Percentiles rank a stretch among this genome's conserved stretches.
phyloP scores from a whole-genome alignment of 2,888 invertebrate species.

The Cheiracanthium punctorium region DNA sequence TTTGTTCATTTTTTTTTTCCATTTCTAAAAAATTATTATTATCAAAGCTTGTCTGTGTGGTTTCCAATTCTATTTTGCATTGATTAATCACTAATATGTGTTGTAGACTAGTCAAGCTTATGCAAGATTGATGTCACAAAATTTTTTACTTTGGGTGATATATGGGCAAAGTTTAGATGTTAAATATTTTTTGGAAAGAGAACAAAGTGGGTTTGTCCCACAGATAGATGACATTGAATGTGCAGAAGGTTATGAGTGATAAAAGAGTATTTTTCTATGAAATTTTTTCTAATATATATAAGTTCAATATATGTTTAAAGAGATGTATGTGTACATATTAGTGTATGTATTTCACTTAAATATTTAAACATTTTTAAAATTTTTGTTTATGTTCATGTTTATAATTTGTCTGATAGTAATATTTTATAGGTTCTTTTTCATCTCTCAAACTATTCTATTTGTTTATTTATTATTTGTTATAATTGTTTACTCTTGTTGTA shows the following conservation, averaged over 20 bases:
- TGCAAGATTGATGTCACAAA: background rate
- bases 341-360: background rate
- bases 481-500: too few species aligned
- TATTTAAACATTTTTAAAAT: too few species aligned
- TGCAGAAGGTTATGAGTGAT: background rate
- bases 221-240: background rate
- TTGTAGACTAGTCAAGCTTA: conserved; percentile 1
- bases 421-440: too few species aligned
- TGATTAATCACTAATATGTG: too few species aligned
- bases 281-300: background rate
- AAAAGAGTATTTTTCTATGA: conserved; percentile 8
- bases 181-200: background rate
- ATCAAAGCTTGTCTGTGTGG: too few species aligned
- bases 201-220: background rate
- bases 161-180: background rate
- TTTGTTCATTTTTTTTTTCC: too few species aligned
- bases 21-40: too few species aligned
- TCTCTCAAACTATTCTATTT: too few species aligned
- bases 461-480: too few species aligned
- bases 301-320: background rate
- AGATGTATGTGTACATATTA: background rate
- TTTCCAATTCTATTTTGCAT: too few species aligned
- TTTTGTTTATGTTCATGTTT: too few species aligned
- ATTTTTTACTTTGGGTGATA: background rate
- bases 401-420: too few species aligned